Evolutionary conservation across 2,113 vertebrate species (phyloP).

Genomic region (Toxotes chatareus): DNA sequence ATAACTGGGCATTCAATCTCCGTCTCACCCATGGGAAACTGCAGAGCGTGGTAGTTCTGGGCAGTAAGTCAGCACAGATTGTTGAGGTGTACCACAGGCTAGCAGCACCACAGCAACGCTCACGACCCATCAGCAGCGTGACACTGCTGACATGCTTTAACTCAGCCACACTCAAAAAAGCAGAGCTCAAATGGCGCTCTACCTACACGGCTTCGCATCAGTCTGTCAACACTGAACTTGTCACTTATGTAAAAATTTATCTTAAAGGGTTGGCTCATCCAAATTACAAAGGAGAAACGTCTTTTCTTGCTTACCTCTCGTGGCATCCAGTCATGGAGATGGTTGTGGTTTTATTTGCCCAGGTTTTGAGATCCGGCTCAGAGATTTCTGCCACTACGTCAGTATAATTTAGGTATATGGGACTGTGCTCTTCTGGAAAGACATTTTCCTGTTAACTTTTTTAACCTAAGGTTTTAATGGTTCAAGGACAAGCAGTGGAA

Average conservation of each 20-base stretch:
- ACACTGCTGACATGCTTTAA: conserved; percentile 61
- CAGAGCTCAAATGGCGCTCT: not conserved
- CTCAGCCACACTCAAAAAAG: conserved; percentile 40
- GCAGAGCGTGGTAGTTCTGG: conserved; percentile 57
- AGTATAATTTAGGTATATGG: not conserved
- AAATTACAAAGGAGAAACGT: not conserved
- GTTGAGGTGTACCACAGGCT: conserved; percentile 74
- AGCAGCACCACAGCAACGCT: conserved; percentile 58
- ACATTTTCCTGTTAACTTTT: not conserved
- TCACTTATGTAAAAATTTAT: not conserved
- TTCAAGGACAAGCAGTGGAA: not conserved
- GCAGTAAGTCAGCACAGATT: conserved; percentile 73
- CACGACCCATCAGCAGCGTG: conserved; percentile 54
- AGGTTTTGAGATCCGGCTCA: not conserved
- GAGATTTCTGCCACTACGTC: not conserved
- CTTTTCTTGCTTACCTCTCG: not conserved
- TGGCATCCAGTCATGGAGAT: not conserved
- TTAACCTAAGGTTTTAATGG: not conserved
- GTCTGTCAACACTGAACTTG: not conserved
- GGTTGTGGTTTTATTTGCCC: not conserved
- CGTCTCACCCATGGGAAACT: conserved; percentile 63
- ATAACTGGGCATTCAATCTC: conserved; percentile 70
- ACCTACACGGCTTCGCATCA: not conserved
- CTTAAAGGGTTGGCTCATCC: not conserved
- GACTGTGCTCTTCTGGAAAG: not conserved